Base-by-base conservation (phyloP, 2,797 vertebrate species). In the Myotis findleyi region DNA sequence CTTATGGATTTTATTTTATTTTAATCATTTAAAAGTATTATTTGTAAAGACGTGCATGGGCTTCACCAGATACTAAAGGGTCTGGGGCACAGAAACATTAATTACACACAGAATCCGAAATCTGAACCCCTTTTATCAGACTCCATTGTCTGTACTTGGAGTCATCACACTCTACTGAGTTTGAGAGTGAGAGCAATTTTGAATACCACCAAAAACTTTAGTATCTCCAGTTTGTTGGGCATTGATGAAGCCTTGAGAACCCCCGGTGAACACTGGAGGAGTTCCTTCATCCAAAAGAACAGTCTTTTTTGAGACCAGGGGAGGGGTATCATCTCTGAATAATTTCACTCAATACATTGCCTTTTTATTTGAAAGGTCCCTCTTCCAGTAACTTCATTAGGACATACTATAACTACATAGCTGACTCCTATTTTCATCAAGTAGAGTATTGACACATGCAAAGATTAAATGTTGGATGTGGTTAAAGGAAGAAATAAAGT, bases 401-500 rank as follows among this genome's bases (percentile, higher is more conserved):
- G 27, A 44, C 38, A 38, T 25, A 16, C 44, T 77, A 68, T 91
- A 87, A 81, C 41, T 12, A 51, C 8, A 16, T 3, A 25, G 27
- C 25, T 62, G 41, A 80, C 3, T 68, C 44, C 87, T 91, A 25
- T 49, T 92, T 82, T 62, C 68, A 85, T 64, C 71, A 89, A 71
- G 38, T 17, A 76, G 4, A 91, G n/a, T 49, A 80, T 81, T 44
- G 17, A 89, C 49, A 77, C 57, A 8, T 18, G 47, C 17, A 83
- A 84, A 89, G 62, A 84, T 49, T 47, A 92, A 87, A 80, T 27
- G 27, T 51, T 81, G 5, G 30, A 21, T 75, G 17, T 75, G 44
- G 27, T 79, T 77, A 73, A 20, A 88, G 68, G 27, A 85, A 81
- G 64, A 95, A 85, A 64, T 62, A 77, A 92, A 89, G 16, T 80